Evolutionary conservation across 2,113 vertebrate species (phyloP).

Genomic region (Cyrtonyx montezumae): DNA sequence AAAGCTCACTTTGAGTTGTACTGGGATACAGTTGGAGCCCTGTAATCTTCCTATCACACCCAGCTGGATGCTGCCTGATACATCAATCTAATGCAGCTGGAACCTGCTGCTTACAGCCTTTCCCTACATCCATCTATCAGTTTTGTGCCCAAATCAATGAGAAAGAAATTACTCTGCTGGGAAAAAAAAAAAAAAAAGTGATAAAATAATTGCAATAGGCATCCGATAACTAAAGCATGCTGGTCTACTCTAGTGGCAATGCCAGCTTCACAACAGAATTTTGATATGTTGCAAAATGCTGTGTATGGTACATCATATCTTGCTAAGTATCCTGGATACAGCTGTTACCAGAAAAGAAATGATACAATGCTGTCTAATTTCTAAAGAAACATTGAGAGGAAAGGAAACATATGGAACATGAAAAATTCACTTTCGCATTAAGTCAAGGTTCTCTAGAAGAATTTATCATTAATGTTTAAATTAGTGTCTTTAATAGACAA

Average conservation of each 20-base stretch:
- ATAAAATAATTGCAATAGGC: slow-evolving; percentile 52
- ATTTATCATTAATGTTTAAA: not conserved
- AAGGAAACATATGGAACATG: not conserved
- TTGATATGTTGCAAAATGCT: not conserved
- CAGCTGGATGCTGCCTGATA: slow-evolving; percentile 59
- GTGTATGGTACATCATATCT: not conserved
- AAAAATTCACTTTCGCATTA: not conserved
- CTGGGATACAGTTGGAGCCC: slow-evolving; percentile 27
- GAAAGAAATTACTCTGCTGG: not conserved
- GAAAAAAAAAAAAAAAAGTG: not conserved
- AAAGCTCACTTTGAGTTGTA: not conserved
- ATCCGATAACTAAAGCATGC: slow-evolving; percentile 10
- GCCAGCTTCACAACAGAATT: slow-evolving; percentile 7
- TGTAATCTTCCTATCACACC: slow-evolving; percentile 61
- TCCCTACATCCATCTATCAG: slow-evolving; percentile 9
- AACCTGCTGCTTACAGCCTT: slow-evolving; percentile 36
- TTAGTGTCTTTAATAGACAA: not conserved
- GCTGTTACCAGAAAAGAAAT: not conserved
- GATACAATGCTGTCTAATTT: not conserved
- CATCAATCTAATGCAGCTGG: slow-evolving; percentile 36
- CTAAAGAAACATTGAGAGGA: not conserved
- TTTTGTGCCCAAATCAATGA: slow-evolving; percentile 48
- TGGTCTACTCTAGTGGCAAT: slow-evolving; percentile 8
- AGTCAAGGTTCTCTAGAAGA: not conserved
- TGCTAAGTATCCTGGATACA: not conserved